Evolutionary conservation across 2,888 invertebrate genomes (phyloP).

Genomic region (Atethmia centrago): DNA sequence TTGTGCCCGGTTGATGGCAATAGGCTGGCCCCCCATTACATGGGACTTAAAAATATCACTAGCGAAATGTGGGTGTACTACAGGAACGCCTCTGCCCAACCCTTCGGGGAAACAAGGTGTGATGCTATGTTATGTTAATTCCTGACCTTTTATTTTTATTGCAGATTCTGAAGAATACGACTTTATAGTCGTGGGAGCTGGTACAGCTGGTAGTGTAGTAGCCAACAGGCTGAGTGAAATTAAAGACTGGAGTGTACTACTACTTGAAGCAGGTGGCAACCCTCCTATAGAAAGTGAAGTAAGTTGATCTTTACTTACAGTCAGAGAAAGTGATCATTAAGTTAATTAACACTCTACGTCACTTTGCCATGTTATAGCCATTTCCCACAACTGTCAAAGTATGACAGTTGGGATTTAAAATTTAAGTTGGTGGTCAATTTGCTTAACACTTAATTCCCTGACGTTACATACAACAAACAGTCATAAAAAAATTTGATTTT

Average conservation of each 20-base stretch:
- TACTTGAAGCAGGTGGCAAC: constrained; percentile 67
- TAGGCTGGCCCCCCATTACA: too few relatives aligned
- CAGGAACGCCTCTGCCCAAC: too few relatives aligned
- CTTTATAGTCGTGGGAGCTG: constrained; percentile 66
- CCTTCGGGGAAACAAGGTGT: too few relatives aligned
- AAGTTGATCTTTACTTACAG: constrained; percentile 71
- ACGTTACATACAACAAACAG: neutral
- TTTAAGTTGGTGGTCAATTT: neutral
- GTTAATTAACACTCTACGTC: neutral
- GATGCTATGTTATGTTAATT: neutral
- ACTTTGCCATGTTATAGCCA: neutral
- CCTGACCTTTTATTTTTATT: neutral
- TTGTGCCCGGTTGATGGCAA: too few relatives aligned
- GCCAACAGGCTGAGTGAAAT: constrained; percentile 65
- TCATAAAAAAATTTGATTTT: neutral
- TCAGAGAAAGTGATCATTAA: neutral
- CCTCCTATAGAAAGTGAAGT: constrained; percentile 90
- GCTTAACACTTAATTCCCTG: neutral
- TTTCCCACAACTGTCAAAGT: neutral
- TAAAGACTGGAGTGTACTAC: constrained; percentile 57
- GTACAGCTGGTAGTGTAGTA: constrained; percentile 64
- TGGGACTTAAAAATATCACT: too few relatives aligned
- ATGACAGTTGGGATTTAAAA: neutral
- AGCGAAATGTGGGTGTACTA: too few relatives aligned
- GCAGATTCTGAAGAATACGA: constrained; percentile 59